Conservation (phyloP, 2,888 invertebrate species). For the Deroplatys truncata region DNA sequence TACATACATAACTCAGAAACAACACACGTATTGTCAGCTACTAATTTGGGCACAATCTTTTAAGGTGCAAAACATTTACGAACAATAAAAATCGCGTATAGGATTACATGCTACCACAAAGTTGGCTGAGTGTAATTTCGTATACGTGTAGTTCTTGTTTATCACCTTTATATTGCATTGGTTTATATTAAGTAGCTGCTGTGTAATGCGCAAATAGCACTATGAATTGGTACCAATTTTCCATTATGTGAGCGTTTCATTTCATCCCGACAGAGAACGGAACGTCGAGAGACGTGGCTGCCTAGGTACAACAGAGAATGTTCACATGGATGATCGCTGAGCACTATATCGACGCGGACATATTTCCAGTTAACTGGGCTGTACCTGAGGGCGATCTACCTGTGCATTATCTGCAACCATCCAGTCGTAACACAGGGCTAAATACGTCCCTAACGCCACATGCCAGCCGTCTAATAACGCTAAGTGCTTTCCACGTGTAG, state of each 20-base stretch:
- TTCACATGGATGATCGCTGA: neutral
- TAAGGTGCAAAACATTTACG: too few species aligned
- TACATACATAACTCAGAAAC: too few species aligned
- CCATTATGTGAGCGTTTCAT: neutral
- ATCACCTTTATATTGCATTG: too few species aligned
- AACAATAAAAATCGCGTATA: too few species aligned
- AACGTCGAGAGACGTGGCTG: neutral
- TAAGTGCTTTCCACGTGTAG: neutral
- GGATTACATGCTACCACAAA: too few species aligned
- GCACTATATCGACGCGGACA: neutral
- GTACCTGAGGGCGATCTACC: neutral
- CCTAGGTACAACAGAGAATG: neutral
- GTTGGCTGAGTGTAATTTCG: too few species aligned
- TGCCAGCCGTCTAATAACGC: constrained; percentile 2
- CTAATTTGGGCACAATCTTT: too few species aligned
- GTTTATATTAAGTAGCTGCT: too few species aligned
- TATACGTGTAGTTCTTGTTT: too few species aligned
- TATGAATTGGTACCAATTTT: neutral
- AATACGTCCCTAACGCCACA: neutral
- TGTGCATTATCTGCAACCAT: constrained; percentile 12
- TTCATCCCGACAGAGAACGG: neutral
- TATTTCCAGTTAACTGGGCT: neutral
- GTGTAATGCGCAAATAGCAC: too few species aligned
- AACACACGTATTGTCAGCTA: too few species aligned
- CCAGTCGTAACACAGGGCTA: neutral